Conservation (phyloP, 2,113 vertebrate species). For the Semnopithecus entellus region DNA sequence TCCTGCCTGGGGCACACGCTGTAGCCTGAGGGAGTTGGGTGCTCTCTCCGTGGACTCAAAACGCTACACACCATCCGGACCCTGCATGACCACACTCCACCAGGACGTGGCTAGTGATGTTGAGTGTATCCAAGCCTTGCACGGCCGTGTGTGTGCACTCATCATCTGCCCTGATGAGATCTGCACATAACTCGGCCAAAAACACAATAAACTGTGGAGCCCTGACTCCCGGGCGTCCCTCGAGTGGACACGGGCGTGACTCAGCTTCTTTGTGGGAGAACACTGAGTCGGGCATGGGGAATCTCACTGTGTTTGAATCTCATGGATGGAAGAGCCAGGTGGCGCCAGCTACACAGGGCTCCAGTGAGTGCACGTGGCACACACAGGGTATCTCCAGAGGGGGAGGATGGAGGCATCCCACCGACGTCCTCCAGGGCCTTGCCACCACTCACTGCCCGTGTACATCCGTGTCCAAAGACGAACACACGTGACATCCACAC, state of each 20-base stretch:
- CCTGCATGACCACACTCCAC: background rate
- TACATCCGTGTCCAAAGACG: accelerated
- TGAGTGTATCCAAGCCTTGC: too few relatives aligned
- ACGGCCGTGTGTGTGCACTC: background rate
- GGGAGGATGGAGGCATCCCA: too few relatives aligned
- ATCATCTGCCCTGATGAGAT: background rate
- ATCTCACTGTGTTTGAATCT: background rate
- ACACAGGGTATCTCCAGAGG: too few relatives aligned
- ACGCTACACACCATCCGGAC: background rate
- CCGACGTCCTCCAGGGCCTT: background rate
- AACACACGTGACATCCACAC: background rate
- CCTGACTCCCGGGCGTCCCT: background rate
- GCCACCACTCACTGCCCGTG: background rate
- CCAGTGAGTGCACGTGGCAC: background rate
- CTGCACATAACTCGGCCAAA: background rate
- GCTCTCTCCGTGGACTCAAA: too few relatives aligned
- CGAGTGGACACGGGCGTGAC: background rate
- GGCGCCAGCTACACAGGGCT: background rate
- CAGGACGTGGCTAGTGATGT: background rate
- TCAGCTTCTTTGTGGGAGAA: background rate
- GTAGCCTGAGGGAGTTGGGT: accelerated
- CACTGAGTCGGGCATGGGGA: background rate
- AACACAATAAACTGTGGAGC: background rate
- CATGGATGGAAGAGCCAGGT: background rate
- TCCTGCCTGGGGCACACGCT: background rate